Percentiles rank a stretch among this genome's conserved stretches.
Evolutionary conservation across 2,888 invertebrate species (phyloP).

Genomic region (Thera britannica): DNA sequence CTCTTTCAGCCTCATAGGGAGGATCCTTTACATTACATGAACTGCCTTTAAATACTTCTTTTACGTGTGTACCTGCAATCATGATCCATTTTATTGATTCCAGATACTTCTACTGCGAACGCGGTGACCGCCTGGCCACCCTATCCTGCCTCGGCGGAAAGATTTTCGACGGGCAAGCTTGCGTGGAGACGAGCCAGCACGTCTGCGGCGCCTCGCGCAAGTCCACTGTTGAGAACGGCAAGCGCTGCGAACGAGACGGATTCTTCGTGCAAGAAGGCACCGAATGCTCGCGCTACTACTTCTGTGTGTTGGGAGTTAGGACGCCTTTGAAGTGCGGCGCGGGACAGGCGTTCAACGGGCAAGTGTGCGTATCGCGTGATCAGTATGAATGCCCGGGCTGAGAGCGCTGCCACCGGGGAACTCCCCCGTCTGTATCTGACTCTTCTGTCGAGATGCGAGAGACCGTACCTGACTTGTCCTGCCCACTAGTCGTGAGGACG

Average conservation of each 20-base stretch:
- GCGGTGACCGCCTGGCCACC: conserved; percentile 82
- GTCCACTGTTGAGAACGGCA: conserved; percentile 50
- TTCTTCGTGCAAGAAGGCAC: conserved; percentile 82
- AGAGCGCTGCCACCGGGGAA: conserved; percentile 31
- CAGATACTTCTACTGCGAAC: conserved; percentile 85
- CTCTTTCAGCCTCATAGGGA: too few relatives aligned
- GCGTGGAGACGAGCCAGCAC: conserved; percentile 72
- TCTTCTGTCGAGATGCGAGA: conserved; percentile 13
- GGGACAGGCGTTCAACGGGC: conserved; percentile 84
- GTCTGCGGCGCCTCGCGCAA: conserved; percentile 67
- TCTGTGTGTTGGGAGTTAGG: conserved; percentile 82
- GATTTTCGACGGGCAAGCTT: conserved; percentile 85
- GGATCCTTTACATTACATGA: too few relatives aligned
- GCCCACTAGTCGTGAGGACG: conserved; percentile 6
- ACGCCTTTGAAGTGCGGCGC: conserved; percentile 78
- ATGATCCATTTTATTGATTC: conserved; percentile 38
- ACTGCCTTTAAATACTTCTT: not conserved
- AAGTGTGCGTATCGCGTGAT: conserved; percentile 77
- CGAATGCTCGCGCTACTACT: conserved; percentile 82
- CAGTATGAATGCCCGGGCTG: conserved; percentile 80
- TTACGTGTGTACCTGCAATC: not conserved
- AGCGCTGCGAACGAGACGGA: conserved; percentile 76
- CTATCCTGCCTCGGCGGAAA: conserved; percentile 83
- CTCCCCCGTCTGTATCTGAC: not conserved
- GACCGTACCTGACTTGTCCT: conserved; percentile 10